phyloP scores from a whole-genome alignment of 1,140 invertebrate genomes.

The Muscidifurax raptorellus region DNA sequence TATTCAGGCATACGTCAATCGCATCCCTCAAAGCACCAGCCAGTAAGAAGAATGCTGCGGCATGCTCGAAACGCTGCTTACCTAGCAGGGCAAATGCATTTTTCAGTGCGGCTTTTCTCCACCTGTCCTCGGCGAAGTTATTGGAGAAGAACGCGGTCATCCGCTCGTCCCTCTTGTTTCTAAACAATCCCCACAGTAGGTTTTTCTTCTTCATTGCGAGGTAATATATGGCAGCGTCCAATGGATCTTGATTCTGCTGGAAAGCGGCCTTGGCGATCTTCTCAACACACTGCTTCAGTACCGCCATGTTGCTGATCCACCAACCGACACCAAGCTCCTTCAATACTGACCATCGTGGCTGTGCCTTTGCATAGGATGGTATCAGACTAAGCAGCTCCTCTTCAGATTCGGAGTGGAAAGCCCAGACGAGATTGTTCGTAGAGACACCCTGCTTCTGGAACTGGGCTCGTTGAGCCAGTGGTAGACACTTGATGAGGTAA shows the following conservation, averaged over 20 bases:
- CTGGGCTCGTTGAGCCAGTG: slow-evolving; percentile 88
- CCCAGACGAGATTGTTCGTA: slow-evolving; percentile 97
- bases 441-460: slow-evolving; percentile 94
- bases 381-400: slow-evolving; percentile 95
- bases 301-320: slow-evolving; percentile 94
- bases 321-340: slow-evolving; percentile 95
- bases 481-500: slow-evolving; percentile 93
- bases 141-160: slow-evolving; percentile 98
- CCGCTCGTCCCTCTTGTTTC: slow-evolving; percentile 90
- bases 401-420: slow-evolving; percentile 98
- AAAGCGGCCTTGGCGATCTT: slow-evolving; percentile 95
- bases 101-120: slow-evolving; percentile 97
- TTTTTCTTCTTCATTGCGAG: slow-evolving; percentile 99
- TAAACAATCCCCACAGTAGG: slow-evolving; percentile 95
- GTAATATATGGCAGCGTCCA: slow-evolving; percentile 98
- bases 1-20: slow-evolving; percentile 93
- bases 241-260: slow-evolving; percentile 92
- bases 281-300: slow-evolving; percentile 92
- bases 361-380: slow-evolving; percentile 89
- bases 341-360: slow-evolving; percentile 93
- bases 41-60: slow-evolving; percentile 96
- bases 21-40: slow-evolving; percentile 96
- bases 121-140: slow-evolving; percentile 94
- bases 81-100: slow-evolving; percentile 97
- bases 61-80: slow-evolving; percentile 95